Conservation (phyloP, 2,888 invertebrate genomes). For the Julus scandinavius region DNA sequence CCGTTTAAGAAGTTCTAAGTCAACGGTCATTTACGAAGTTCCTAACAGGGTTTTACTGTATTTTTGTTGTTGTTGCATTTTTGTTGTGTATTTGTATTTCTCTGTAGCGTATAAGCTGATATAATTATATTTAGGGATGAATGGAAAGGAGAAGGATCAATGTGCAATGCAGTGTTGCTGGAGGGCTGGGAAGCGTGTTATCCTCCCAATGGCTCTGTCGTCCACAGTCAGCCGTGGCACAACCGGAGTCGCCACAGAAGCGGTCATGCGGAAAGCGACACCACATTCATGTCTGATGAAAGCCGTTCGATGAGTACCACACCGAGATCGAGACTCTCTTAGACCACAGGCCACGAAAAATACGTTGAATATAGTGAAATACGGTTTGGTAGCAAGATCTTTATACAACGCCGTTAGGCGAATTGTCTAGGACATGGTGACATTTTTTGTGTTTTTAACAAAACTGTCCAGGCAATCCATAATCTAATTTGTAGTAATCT, state of each 20-base stretch:
- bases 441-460: too few relatives aligned
- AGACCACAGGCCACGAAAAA: background rate
- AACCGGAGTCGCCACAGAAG: background rate
- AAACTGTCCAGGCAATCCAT: background rate
- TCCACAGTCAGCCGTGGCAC: conserved; percentile 48
- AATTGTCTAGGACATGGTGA: too few relatives aligned
- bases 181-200: conserved; percentile 57
- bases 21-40: too few relatives aligned
- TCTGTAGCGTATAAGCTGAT: too few relatives aligned
- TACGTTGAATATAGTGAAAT: background rate
- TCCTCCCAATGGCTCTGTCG: conserved; percentile 51
- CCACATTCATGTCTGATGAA: conserved; percentile 50
- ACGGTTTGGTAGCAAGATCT: background rate
- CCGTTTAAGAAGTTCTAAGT: too few relatives aligned
- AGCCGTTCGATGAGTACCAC: conserved; percentile 48
- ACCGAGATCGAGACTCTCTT: conserved; percentile 50
- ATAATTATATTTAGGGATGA: conserved; percentile 47
- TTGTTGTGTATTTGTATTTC: too few relatives aligned
- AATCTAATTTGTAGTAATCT: background rate
- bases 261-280: conserved; percentile 45
- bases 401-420: background rate
- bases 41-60: too few relatives aligned
- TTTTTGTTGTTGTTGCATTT: too few relatives aligned
- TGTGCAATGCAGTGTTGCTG: conserved; percentile 53
- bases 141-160: conserved; percentile 53